A percentile compares a stretch with the other conserved stretches of the same genome.
Evolutionary conservation across 2,797 vertebrate genomes (phyloP).

Genomic region (Miopithecus talapoin): DNA sequence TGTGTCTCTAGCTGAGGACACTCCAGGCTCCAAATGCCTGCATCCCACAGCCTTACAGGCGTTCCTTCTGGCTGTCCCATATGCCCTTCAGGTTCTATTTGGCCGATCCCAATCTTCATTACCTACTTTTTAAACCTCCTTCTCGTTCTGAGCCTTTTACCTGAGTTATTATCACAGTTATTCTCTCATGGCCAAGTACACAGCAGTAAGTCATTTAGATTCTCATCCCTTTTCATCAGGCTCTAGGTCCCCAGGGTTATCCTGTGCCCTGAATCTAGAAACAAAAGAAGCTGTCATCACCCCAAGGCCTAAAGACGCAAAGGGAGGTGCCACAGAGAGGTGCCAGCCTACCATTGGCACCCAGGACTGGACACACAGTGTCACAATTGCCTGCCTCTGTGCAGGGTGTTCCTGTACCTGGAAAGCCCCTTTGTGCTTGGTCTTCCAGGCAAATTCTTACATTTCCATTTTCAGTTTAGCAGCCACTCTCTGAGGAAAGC

Average conservation of each 20-base stretch:
- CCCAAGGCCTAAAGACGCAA: background rate
- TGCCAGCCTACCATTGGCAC: background rate
- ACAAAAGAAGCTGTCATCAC: background rate
- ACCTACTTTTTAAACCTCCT: background rate
- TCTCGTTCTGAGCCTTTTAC: background rate
- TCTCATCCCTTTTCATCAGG: background rate
- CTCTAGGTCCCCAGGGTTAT: background rate
- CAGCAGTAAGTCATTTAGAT: background rate
- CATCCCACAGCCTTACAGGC: background rate
- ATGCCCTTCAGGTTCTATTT: background rate
- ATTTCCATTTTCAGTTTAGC: background rate
- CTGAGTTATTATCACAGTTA: fast-evolving
- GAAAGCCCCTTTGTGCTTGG: background rate
- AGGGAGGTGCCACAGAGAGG: background rate
- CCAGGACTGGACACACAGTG: background rate
- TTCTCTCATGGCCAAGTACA: background rate
- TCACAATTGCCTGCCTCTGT: no score
- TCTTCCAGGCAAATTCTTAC: background rate
- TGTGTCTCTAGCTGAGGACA: background rate
- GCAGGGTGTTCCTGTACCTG: background rate
- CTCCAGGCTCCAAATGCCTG: background rate
- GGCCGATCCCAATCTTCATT: background rate
- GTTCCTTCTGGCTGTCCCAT: background rate
- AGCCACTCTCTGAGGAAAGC: background rate
- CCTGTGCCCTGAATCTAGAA: background rate